Evolutionary conservation across 2,113 vertebrate species (phyloP).

Genomic region (Neogobius melanostomus): DNA sequence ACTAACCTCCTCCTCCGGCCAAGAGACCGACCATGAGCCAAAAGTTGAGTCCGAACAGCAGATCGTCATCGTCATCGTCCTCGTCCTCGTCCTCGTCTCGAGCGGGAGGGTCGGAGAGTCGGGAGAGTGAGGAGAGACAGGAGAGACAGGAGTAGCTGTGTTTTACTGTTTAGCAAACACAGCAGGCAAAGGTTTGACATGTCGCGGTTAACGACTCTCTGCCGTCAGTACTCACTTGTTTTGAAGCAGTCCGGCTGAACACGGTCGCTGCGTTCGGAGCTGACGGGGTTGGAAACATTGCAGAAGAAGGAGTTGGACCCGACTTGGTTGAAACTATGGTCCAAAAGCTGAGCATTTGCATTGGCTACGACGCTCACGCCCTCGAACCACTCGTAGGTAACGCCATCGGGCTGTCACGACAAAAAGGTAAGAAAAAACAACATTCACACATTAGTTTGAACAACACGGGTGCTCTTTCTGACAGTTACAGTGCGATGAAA

Average conservation of each 20-base stretch:
- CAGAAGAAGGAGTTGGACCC: background rate
- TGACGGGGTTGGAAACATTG: background rate
- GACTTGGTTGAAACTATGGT: rapidly evolving
- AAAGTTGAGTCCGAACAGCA: constrained; percentile 21
- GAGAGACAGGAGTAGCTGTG: background rate
- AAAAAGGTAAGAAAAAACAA: background rate
- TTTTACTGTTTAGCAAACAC: background rate
- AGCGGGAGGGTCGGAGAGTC: too few relatives aligned
- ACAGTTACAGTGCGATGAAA: too few relatives aligned
- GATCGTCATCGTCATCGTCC: too few relatives aligned
- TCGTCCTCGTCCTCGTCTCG: background rate
- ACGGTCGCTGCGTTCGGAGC: rapidly evolving
- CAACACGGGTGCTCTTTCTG: too few relatives aligned
- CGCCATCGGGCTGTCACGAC: rapidly evolving
- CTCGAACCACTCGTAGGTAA: constrained; percentile 8
- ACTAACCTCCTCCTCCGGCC: constrained; percentile 48
- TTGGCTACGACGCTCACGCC: rapidly evolving
- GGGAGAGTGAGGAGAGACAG: too few relatives aligned
- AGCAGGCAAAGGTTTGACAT: too few relatives aligned
- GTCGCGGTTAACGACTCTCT: too few relatives aligned
- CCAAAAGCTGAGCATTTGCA: rapidly evolving
- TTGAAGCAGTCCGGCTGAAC: rapidly evolving
- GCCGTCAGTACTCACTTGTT: background rate
- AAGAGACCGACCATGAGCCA: constrained; percentile 52
- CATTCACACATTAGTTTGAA: too few relatives aligned